phyloP scores from a whole-genome alignment of 2,797 vertebrate species.

The Macrochelys suwanniensis region DNA sequence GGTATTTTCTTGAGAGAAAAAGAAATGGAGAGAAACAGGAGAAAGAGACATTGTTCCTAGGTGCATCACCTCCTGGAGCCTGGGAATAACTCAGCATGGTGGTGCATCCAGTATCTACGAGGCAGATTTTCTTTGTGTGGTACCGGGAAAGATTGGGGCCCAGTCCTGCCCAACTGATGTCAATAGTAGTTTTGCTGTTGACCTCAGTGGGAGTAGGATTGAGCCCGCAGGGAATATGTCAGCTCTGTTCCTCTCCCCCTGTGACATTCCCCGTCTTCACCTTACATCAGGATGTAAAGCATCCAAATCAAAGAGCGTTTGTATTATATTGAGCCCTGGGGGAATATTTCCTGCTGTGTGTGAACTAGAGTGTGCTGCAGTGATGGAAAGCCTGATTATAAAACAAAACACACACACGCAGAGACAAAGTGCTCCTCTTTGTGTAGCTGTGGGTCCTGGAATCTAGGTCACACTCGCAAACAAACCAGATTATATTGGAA shows the following conservation, averaged over 20 bases:
- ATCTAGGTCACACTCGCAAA: slow-evolving; percentile 52
- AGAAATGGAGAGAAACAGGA: neutral
- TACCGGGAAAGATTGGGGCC: neutral
- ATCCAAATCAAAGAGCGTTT: neutral
- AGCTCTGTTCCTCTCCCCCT: neutral
- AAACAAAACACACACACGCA: neutral
- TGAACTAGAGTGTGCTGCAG: neutral
- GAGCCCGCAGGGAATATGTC: neutral
- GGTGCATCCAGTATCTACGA: neutral
- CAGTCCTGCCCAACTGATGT: neutral
- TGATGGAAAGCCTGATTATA: neutral
- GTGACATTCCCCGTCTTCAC: neutral
- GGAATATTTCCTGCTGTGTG: neutral
- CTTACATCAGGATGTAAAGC: neutral
- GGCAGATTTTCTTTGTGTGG: neutral
- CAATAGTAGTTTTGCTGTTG: neutral
- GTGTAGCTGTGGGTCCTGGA: neutral
- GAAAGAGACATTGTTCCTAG: neutral
- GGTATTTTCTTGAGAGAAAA: neutral
- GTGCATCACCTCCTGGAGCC: neutral
- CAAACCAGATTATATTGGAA: neutral
- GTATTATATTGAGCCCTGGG: neutral
- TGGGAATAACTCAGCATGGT: neutral
- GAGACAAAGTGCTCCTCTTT: neutral
- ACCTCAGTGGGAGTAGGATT: neutral